A percentile compares a stretch with the other conserved stretches of the same genome.
Conservation (phyloP, 2,797 vertebrate genomes). For the Rhabdomys pumilio region DNA sequence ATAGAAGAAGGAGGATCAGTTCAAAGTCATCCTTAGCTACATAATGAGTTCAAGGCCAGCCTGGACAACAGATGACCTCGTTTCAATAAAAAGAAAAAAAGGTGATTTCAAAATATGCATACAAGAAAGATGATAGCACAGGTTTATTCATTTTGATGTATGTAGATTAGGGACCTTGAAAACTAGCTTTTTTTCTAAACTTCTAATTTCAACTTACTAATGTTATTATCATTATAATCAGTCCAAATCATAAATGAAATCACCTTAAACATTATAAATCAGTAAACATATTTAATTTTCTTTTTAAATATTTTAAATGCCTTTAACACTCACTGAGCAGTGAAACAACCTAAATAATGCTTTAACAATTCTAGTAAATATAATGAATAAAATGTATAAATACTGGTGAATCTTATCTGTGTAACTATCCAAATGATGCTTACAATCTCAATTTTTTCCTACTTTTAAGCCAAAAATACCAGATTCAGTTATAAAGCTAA, state of each 20-base stretch:
- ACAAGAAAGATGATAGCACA: background rate
- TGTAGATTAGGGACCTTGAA: constrained; percentile 30
- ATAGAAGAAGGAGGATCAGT: background rate
- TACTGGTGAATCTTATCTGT: background rate
- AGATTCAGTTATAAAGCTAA: constrained; percentile 19
- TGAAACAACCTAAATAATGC: constrained; percentile 33
- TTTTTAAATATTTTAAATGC: constrained; percentile 41
- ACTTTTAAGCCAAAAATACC: background rate
- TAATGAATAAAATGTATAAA: constrained; percentile 46
- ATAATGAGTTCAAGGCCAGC: background rate
- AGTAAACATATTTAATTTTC: constrained; percentile 57
- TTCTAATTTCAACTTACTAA: constrained; percentile 24
- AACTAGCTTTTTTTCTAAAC: constrained; percentile 19
- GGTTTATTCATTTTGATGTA: constrained; percentile 18
- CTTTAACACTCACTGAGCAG: constrained; percentile 20
- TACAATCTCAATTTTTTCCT: constrained; percentile 13
- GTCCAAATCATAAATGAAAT: constrained; percentile 26
- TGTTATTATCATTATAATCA: constrained; percentile 17
- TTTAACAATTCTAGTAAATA: constrained; percentile 57
- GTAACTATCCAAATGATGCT: constrained; percentile 13
- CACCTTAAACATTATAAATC: constrained; percentile 26
- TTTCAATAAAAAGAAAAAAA: background rate
- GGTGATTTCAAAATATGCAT: background rate
- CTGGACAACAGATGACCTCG: background rate
- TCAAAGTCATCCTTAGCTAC: background rate